Evolutionary conservation across 1,140 invertebrate species (phyloP).

Genomic region (Drosophila lacteicornis): DNA sequence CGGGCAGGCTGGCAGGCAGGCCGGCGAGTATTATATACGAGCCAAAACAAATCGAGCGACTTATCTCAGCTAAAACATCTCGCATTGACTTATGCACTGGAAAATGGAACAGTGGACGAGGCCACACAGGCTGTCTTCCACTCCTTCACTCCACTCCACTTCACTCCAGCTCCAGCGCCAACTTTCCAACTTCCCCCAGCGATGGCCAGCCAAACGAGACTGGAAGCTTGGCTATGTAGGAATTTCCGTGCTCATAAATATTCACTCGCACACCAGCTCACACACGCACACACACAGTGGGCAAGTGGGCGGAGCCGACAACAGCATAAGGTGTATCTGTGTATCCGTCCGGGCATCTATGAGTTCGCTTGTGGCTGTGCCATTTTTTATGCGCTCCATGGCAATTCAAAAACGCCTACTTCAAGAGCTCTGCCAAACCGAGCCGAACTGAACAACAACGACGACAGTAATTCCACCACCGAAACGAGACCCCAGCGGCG

Average conservation of each 20-base stretch:
- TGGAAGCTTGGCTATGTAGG: slow-evolving; percentile 67
- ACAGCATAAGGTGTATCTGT: slow-evolving; percentile 71
- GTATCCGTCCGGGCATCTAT: slow-evolving; percentile 37
- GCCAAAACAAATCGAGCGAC: slow-evolving; percentile 81
- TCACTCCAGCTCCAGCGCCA: slow-evolving; percentile 1
- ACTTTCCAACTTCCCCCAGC: slow-evolving; percentile 46
- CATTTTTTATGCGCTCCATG: slow-evolving; percentile 79
- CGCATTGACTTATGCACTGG: slow-evolving; percentile 81
- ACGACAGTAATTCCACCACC: slow-evolving; percentile 63
- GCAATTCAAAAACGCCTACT: slow-evolving; percentile 84
- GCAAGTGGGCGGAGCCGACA: slow-evolving; percentile 81
- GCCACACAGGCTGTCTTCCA: slow-evolving; percentile 38
- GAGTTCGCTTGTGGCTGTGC: slow-evolving; percentile 34
- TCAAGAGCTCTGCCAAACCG: slow-evolving; percentile 59
- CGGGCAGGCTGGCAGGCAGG: slow-evolving; percentile 7
- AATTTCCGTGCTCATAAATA: slow-evolving; percentile 79
- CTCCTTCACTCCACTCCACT: background rate
- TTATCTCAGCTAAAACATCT: slow-evolving; percentile 81
- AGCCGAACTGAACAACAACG: slow-evolving; percentile 35
- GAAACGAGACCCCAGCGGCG: slow-evolving; percentile 29
- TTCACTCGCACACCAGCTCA: slow-evolving; percentile 39
- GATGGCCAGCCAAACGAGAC: slow-evolving; percentile 61
- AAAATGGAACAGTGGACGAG: slow-evolving; percentile 77
- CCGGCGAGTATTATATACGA: slow-evolving; percentile 48
- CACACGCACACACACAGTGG: slow-evolving; percentile 33